Evolutionary conservation across 2,888 invertebrate genomes (phyloP).

Genomic region (Lasioglossum marginatum): DNA sequence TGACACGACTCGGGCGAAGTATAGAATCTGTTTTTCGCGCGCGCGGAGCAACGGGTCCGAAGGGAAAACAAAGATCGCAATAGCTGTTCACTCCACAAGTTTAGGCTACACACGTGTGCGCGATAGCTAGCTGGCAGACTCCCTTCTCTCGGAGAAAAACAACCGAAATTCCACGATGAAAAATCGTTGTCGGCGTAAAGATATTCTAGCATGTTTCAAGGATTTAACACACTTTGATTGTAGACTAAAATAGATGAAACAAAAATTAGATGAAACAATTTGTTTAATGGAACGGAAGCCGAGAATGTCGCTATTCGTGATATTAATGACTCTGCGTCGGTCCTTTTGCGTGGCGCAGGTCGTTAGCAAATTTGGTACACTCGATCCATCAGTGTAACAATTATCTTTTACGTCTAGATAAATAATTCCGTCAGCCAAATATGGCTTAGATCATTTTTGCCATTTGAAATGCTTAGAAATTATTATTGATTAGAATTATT

Average conservation of each 20-base stretch:
- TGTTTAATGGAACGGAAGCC: not conserved
- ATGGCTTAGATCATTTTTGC: not conserved
- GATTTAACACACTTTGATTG: not conserved
- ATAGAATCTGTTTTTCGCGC: not conserved
- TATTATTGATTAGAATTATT: too few species aligned
- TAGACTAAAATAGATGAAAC: not conserved
- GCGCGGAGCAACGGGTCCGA: not conserved
- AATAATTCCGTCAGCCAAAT: not conserved
- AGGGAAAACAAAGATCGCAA: not conserved
- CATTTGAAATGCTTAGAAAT: not conserved
- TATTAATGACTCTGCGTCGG: not conserved
- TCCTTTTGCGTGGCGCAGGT: not conserved
- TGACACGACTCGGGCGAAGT: too few species aligned
- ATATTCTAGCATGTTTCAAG: not conserved
- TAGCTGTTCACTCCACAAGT: not conserved
- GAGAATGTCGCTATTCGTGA: not conserved
- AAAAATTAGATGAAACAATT: not conserved
- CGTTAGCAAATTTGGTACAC: not conserved
- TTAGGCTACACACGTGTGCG: not conserved
- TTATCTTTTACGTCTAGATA: not conserved
- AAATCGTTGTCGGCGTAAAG: not conserved
- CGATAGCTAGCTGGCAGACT: not conserved
- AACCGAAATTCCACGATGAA: not conserved
- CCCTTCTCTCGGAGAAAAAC: not conserved
- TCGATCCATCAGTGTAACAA: not conserved